Conservation (phyloP, 2,113 vertebrate species). For the Vulpes lagopus region DNA sequence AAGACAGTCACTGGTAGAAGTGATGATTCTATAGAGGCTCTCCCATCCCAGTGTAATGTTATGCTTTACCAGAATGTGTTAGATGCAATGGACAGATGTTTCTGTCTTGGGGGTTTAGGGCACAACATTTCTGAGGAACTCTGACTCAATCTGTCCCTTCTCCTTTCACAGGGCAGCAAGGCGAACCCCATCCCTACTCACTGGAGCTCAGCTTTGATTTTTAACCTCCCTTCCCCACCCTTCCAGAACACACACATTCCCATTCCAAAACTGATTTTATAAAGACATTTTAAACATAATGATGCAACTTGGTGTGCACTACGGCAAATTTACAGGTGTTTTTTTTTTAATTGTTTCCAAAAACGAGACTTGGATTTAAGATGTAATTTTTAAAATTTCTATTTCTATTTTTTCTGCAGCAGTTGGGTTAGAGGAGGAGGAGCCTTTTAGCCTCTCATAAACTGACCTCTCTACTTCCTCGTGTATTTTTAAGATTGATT, state of each 20-base stretch:
- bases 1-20: constrained; percentile 68
- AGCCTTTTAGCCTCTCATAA: constrained; percentile 84
- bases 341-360: constrained; percentile 82
- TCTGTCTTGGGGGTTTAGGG: constrained; percentile 82
- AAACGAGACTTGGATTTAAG: constrained; percentile 84
- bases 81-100: constrained; percentile 71
- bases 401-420: constrained; percentile 87
- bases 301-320: constrained; percentile 83
- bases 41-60: constrained; percentile 70
- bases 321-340: constrained; percentile 83
- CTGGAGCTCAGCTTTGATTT: constrained; percentile 87
- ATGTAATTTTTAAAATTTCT: constrained; percentile 87
- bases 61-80: constrained; percentile 80
- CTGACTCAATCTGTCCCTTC: constrained; percentile 89
- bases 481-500: constrained; percentile 86
- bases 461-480: constrained; percentile 84
- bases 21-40: constrained; percentile 60
- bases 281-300: constrained; percentile 83
- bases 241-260: constrained; percentile 84
- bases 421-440: constrained; percentile 87
- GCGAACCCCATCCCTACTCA: constrained; percentile 88
- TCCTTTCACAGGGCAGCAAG: constrained; percentile 90
- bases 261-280: constrained; percentile 84
- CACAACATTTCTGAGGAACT: constrained; percentile 85
- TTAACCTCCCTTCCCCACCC: constrained; percentile 79